phyloP scores from a whole-genome alignment of 2,113 vertebrate genomes.

The Arothron firmamentum region DNA sequence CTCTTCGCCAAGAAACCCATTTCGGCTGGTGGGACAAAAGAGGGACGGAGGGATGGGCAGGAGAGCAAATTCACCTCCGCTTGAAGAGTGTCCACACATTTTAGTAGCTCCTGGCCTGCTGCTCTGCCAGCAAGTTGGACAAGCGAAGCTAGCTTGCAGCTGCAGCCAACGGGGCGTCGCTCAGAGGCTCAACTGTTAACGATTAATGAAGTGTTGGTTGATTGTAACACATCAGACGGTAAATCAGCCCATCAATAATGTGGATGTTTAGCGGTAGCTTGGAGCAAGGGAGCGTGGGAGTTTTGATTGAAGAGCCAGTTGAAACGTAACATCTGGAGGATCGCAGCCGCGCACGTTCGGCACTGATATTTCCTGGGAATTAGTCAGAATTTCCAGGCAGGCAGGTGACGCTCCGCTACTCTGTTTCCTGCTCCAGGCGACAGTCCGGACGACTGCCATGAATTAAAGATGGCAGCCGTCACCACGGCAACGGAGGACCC shows the following conservation, averaged over 20 bases:
- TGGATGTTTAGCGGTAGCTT: not conserved
- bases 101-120: constrained; percentile 58
- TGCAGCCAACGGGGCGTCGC: too few relatives aligned
- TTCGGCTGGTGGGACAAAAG: constrained; percentile 34
- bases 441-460: constrained; percentile 55
- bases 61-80: constrained; percentile 60
- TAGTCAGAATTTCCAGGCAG: constrained; percentile 41
- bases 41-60: too few relatives aligned
- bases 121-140: not conserved
- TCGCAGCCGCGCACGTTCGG: constrained; percentile 40
- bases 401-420: constrained; percentile 54
- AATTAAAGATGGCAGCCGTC: constrained; percentile 66
- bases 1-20: constrained; percentile 59
- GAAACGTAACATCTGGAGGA: constrained; percentile 34
- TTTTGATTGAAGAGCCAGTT: constrained; percentile 33
- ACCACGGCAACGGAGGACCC: constrained; percentile 45
- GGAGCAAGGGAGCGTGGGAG: constrained; percentile 12
- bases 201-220: too few relatives aligned
- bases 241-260: too few relatives aligned
- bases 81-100: constrained; percentile 53
- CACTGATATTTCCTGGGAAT: constrained; percentile 27
- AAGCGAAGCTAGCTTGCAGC: not conserved
- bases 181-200: too few relatives aligned
- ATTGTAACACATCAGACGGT: too few relatives aligned
- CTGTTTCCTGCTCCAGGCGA: constrained; percentile 54